A percentile compares a stretch with the other conserved stretches of the same genome.
phyloP scores from a whole-genome alignment of 2,888 invertebrate species.

The Pedicia rivosa region DNA sequence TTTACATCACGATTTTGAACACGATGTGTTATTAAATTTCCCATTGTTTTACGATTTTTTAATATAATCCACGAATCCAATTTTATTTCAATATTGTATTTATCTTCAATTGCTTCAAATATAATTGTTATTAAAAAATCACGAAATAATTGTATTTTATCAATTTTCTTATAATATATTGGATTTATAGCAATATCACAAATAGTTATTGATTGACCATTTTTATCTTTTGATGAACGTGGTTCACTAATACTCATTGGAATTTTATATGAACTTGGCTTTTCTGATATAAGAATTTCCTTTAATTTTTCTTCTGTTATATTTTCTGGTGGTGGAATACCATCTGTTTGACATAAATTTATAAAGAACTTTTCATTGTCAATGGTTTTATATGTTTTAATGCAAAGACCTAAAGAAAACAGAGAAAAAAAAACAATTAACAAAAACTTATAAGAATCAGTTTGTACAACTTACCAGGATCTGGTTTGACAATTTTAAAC shows the following conservation, averaged over 20 bases:
- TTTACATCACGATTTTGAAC: constrained; percentile 53
- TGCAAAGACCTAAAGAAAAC: constrained; percentile 73
- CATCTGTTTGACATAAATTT: constrained; percentile 68
- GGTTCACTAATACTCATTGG: constrained; percentile 85
- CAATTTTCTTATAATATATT: constrained; percentile 57
- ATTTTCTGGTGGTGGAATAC: constrained; percentile 56
- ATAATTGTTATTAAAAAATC: constrained; percentile 66
- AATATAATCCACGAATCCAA: constrained; percentile 48
- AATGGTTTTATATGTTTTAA: constrained; percentile 51
- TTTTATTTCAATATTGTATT: constrained; percentile 55
- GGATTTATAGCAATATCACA: constrained; percentile 77
- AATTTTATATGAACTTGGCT: constrained; percentile 55
- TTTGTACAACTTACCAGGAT: no score
- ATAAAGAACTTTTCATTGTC: constrained; percentile 64
- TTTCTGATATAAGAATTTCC: constrained; percentile 46
- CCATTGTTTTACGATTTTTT: constrained; percentile 58
- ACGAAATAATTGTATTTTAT: constrained; percentile 51
- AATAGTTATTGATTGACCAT: constrained; percentile 51
- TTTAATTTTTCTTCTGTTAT: constrained; percentile 53
- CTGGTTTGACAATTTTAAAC: no score
- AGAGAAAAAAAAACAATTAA: no score
- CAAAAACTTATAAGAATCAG: no score
- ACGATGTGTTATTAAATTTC: constrained; percentile 55
- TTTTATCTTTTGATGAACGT: constrained; percentile 60
- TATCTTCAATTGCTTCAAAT: constrained; percentile 62